Conservation (phyloP, 2,797 vertebrate genomes). For the Tragopan temminckii region DNA sequence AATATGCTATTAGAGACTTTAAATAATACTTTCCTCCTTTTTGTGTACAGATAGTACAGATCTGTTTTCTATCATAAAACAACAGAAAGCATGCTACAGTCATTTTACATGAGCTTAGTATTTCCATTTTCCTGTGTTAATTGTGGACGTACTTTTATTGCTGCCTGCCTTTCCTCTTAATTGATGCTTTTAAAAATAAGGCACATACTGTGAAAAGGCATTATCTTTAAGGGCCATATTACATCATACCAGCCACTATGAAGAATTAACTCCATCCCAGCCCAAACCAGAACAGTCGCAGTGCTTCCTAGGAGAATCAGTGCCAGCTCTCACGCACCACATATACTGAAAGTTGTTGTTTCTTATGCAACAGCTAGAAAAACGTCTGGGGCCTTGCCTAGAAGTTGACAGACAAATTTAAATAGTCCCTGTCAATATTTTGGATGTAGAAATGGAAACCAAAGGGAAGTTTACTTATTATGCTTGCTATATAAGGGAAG, state of each 20-base stretch:
- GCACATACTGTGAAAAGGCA: neutral
- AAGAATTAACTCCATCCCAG: too few relatives aligned
- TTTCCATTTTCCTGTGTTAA: neutral
- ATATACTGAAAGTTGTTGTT: neutral
- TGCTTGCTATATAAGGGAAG: neutral
- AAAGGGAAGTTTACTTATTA: neutral
- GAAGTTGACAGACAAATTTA: neutral
- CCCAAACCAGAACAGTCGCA: neutral
- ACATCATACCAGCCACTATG: too few relatives aligned
- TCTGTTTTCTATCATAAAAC: neutral
- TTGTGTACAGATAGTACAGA: neutral
- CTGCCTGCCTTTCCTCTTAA: neutral
- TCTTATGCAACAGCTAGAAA: neutral
- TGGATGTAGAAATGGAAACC: neutral
- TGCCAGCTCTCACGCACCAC: neutral
- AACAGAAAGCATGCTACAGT: neutral
- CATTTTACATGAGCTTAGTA: neutral
- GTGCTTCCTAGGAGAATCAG: neutral
- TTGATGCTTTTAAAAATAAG: neutral
- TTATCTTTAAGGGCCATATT: too few relatives aligned
- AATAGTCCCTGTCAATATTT: neutral
- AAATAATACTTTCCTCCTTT: neutral
- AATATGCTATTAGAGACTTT: neutral
- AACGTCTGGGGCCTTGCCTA: neutral
- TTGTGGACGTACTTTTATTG: constrained; percentile 28